phyloP scores from a whole-genome alignment of 2,113 vertebrate genomes.

The Salminus brasiliensis region DNA sequence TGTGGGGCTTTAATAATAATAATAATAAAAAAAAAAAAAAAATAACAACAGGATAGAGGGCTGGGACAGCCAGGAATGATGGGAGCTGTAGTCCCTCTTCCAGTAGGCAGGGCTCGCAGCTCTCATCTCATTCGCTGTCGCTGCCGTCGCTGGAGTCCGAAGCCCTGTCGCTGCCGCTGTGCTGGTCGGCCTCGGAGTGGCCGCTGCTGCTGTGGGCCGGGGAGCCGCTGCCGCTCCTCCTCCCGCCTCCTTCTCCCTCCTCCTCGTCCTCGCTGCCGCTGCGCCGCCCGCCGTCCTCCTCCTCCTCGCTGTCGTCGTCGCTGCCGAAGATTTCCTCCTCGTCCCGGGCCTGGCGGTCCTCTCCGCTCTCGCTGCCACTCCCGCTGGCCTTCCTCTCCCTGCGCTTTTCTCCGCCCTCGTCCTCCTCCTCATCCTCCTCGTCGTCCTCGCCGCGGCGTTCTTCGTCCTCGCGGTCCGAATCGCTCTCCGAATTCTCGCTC shows the following conservation, averaged over 20 bases:
- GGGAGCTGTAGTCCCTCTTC: neutral
- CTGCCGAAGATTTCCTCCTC: conserved; percentile 94
- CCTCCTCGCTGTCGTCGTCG: conserved; percentile 82
- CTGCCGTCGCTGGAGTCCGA: conserved; percentile 84
- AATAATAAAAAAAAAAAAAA: neutral
- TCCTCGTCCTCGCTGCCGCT: conserved; percentile 73
- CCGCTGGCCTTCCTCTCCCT: conserved; percentile 74
- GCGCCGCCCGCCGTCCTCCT: conserved; percentile 75
- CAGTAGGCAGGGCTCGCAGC: neutral
- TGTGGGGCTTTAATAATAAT: neutral
- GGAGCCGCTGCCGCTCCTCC: conserved; percentile 77
- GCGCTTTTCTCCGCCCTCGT: conserved; percentile 49
- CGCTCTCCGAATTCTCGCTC: conserved; percentile 81
- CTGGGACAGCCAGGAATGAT: neutral
- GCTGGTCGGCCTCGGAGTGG: conserved; percentile 78
- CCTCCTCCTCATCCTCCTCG: conserved; percentile 67
- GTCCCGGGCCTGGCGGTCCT: conserved; percentile 82
- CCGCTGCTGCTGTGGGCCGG: conserved; percentile 85
- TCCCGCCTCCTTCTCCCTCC: conserved; percentile 69
- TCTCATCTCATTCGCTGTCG: conserved; percentile 85
- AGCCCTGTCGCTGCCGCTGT: conserved; percentile 78
- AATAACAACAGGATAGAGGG: too few species aligned
- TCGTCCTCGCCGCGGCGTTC: conserved; percentile 61
- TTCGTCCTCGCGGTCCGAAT: conserved; percentile 77
- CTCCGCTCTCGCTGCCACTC: conserved; percentile 80